Evolutionary conservation across 2,113 vertebrate species (phyloP), one percentile per base, ranked within the genome.

Genomic region (Varanus salvator): DNA sequence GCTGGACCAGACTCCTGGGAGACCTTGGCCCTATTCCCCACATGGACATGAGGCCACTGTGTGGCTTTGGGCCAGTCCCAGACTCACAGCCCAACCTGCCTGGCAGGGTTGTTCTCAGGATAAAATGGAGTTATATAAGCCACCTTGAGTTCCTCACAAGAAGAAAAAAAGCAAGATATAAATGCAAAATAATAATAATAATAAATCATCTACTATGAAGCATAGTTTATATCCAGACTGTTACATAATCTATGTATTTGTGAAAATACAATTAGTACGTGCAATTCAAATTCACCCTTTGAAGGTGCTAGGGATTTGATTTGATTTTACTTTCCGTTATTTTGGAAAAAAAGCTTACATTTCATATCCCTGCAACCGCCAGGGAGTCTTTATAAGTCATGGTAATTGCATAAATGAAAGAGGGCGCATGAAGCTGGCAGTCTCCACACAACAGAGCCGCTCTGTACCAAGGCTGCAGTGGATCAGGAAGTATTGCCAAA

Each of bases 301-400:
- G 6, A 34, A 64, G 69, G 6, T 14, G 15, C 66, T 27, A 38
- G 38, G 9, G 50, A 64, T 48, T 84, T 50, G 6, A 44, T 44
- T 44, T 44, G 1, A 44, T 44, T 44, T 44, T 44, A 44, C 38
- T 44, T 44, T 44, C 38, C 38, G 3, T 44, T 44, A 44, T 44
- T 44, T 44, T 44, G 2, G 15, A 57, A 29, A 54, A 60, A 75
- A n/a, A 27, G 25, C 6, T 14, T 25, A 84, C 1, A 52, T 44
- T 15, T 0, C 0, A n/a, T 75, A 92, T 54, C 31, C 72, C 90
- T 94, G 87, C 92, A 52, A 91, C 93, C 89, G 80, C 69, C 90
- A 81, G 86, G 0, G 44, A n/a, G 80, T 75, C 84, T 80, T 60
- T 66, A 80, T 3, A 75, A 92, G 85, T 57, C 77, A 88, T 34